Evolutionary conservation across 1,140 invertebrate genomes (phyloP), one percentile per base, ranked within the genome.

Genomic region (Drosophila tristis): DNA sequence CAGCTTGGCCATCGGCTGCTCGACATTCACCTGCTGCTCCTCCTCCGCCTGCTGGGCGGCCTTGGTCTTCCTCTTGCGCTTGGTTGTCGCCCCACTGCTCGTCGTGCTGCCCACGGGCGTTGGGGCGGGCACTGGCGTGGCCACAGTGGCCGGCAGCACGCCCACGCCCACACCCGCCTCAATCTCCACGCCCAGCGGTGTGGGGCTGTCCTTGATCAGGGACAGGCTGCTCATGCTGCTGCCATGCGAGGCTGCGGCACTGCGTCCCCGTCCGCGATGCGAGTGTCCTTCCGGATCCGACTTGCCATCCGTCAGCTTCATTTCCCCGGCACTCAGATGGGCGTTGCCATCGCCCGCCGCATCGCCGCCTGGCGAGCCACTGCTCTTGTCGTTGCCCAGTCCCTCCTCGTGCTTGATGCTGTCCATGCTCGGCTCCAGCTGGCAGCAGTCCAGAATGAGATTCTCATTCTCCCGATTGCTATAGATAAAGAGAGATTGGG

Each of bases 391-490:
- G 43, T 95, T 95, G n/a, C 94, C 93, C 4, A 95, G 93, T 4
- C 84, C 84, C 80, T 97, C 96, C 93, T 97, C 96, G 67, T 96
- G 93, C 87, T 97, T 97, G 48, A 95, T 95, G 74, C 95, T 94
- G 91, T 95, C 95, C 16, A 95, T 95, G 64, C 94, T 95, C 68
- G 96, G 96, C 87, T 97, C 96, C 85, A 98, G 91, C 93, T 98
- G 98, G 91, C 97, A 98, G 87, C 96, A 96, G 92, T 98, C 98
- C 95, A 98, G 96, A 43, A 98, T 96, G 42, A 98, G 94, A 92
- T 97, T 96, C 75, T 96, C 96, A 82, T 97, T 97, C 92, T 98
- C 97, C 49, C 96, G 94, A 64, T 97, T 96, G 93, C 98, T 98
- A 2, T 1, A 11, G n/a, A 1, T 0, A 48, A 20, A 5, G 16